phyloP scores from a whole-genome alignment of 2,113 vertebrate genomes.

The Phocoena phocoena region DNA sequence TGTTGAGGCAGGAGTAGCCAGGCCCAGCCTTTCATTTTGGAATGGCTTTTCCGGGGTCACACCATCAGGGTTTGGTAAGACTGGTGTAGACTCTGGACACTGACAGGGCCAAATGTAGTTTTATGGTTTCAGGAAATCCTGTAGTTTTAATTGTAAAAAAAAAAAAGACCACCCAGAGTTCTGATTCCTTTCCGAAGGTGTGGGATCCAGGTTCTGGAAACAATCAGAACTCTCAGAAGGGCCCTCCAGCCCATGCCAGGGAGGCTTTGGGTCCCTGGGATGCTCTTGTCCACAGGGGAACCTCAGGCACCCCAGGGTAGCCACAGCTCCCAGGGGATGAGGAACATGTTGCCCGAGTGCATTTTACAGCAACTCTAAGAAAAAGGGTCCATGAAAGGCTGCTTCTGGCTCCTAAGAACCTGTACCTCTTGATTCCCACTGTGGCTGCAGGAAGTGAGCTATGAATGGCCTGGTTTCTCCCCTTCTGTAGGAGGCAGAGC shows the following conservation, averaged over 20 bases:
- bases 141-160: background rate
- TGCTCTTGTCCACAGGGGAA: background rate
- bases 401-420: background rate
- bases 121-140: background rate
- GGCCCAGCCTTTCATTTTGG: background rate
- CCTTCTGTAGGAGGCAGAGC: background rate
- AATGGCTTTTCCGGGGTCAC: background rate
- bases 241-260: fast-evolving
- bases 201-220: background rate
- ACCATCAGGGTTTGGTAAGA: background rate
- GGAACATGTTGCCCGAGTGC: fast-evolving
- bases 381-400: background rate
- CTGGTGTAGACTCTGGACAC: background rate
- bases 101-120: background rate
- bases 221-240: background rate
- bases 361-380: background rate
- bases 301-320: background rate
- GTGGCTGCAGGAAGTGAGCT: background rate
- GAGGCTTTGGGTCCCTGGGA: background rate
- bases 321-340: background rate
- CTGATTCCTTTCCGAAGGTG: background rate
- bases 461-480: background rate
- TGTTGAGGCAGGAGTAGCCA: background rate
- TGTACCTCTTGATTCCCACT: background rate
- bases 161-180: background rate